Evolutionary conservation across 1,140 invertebrate species (phyloP), one percentile per base, ranked within the genome.

Genomic region (Holotrichia oblita): DNA sequence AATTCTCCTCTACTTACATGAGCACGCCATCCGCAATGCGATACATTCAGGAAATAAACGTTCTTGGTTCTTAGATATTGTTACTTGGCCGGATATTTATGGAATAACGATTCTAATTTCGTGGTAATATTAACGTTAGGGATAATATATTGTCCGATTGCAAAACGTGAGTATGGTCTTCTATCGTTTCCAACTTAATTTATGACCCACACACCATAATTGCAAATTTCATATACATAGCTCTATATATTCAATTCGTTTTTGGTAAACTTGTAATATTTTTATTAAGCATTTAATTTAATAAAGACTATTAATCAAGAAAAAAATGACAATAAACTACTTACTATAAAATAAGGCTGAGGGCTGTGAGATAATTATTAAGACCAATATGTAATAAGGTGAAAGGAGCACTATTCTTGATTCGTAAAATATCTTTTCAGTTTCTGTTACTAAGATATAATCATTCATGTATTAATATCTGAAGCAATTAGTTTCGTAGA

Each of bases 121-220:
- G 61, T 9, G 7, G 17, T 27, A 27, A 69, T 69, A 69, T 69
- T 69, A 69, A 69, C 22, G 61, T 69, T 69, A 22, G 22, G 17
- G 20, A 22, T 69, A 69, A 69, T 69, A 22, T 69, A 69, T 69
- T 48, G 22, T 55, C 14, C 12, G 27, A 34, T 34, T 34, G 48
- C 48, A 17, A 48, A 48, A 27, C 61, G 61, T 9, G 61, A 17
- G 27, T 34, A 34, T 12, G 27, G 10, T 24, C 61, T 69, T 34
- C 22, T 69, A 69, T 69, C 61, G 27, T 9, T 69, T 27, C 61
- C 20, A 8, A 14, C 24, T 69, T 69, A 69, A 69, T 69, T 69
- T 69, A 69, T 69, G 14, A 3, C 20, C 10, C 17, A 12, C 22
- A 34, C 22, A 2, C 44, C n/a, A 3, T 48, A 48, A 48, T 10